Evolutionary conservation across 1,140 invertebrate genomes (phyloP).

Genomic region (Meloidogyne floridensis): DNA sequence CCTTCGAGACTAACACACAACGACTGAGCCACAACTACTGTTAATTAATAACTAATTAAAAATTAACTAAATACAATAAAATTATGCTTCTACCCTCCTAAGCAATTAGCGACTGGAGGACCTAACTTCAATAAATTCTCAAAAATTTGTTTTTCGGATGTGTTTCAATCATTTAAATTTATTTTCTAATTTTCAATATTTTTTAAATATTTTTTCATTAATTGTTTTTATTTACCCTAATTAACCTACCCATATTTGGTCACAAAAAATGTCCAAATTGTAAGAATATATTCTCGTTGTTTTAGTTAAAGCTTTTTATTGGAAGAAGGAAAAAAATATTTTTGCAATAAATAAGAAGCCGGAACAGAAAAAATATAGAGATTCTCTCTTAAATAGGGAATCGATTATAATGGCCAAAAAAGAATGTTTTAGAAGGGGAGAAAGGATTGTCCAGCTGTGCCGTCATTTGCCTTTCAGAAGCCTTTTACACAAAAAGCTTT

Average conservation of each 20-base stretch:
- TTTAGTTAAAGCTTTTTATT: background rate
- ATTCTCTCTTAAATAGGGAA: background rate
- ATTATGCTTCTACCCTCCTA: too few species aligned
- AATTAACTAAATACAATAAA: too few species aligned
- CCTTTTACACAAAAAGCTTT: background rate
- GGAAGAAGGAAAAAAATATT: background rate
- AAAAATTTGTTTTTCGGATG: too few species aligned
- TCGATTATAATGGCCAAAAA: slow-evolving; percentile 5
- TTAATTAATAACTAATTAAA: too few species aligned
- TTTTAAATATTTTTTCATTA: background rate
- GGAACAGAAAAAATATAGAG: background rate
- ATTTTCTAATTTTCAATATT: too few species aligned
- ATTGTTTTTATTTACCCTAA: background rate
- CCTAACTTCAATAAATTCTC: too few species aligned
- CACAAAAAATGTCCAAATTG: background rate
- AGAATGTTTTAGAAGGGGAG: background rate
- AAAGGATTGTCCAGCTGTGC: background rate
- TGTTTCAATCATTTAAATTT: too few species aligned
- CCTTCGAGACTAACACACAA: too few species aligned
- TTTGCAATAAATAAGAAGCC: background rate
- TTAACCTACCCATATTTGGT: background rate
- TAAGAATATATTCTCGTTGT: background rate
- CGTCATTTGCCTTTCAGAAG: background rate
- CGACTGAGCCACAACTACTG: too few species aligned
- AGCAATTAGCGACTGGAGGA: too few species aligned